Evolutionary conservation across 35 echinoderm and acorn worm genomes (phyloP), one percentile per base, ranked within the genome.

Genomic region (Apostichopus japonicus): DNA sequence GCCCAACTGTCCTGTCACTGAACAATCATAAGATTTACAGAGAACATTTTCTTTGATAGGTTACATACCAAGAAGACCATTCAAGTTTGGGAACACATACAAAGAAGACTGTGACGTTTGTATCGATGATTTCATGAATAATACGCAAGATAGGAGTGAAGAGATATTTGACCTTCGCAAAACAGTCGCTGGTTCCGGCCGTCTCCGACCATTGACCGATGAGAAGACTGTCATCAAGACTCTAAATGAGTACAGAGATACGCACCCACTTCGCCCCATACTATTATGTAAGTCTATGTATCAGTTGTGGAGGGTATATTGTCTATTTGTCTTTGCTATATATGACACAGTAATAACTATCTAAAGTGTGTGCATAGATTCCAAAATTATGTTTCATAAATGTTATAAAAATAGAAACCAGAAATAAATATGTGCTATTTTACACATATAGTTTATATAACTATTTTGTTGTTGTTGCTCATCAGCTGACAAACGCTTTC

Each of bases 11-110:
- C 33, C 33, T 44, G 33, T 44, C 33, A 44, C 33, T 44, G 33
- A 44, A 44, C 33, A 44, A 44, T 44, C 33, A 44, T 44, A 4
- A 44, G 4, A 44, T 44, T 0, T 3, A 44, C 33, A 44, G 33
- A 44, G 33, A 44, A 44, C 33, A 44, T 44, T 82, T 82, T 52
- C 5, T 23, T 65, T 56, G 8, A 51, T 84, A 98, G 97, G 97
- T 51, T 98, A 98, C 77, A 98, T 98, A 78, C 97, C 97, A 14
- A 94, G 97, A 79, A 96, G 96, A 94, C 97, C 95, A 17, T 98
- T 98, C 91, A 98, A 98, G 86, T 98, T 98, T 96, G 97, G 97
- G 1, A 96, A 96, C 88, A 98, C 97, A 13, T 98, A 98, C 93
- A 98, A 96, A 79, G 97, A 98, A 80, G 97, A 98, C 71, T 98